These are phyloP conservation scores for Aphis craccivora DNA, from an alignment of 1,140 invertebrate species.

Conservation along the genomic window DNA sequence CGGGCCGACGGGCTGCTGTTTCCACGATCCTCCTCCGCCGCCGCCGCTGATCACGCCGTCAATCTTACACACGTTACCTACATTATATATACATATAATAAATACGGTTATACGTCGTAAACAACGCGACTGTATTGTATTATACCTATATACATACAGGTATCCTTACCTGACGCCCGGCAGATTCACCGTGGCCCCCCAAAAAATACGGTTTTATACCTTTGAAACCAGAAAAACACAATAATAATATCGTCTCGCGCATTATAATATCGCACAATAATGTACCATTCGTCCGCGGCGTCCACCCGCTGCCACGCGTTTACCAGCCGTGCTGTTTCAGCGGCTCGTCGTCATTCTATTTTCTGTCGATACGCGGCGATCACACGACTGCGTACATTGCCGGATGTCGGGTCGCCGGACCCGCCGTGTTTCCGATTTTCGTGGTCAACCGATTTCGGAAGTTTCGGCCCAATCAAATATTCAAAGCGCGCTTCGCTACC, in stretches of 20 bases:
- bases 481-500: background rate
- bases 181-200: background rate
- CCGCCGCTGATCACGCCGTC: constrained; percentile 26
- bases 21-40: constrained; percentile 43
- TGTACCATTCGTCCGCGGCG: background rate
- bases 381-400: background rate
- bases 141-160: background rate
- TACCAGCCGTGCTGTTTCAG: background rate
- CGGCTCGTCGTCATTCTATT: background rate
- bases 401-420: background rate
- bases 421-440: background rate
- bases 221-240: constrained; percentile 15
- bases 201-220: constrained; percentile 3
- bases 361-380: background rate
- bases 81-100: constrained; percentile 6
- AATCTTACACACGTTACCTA: constrained; percentile 30
- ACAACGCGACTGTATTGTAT: background rate
- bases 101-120: constrained; percentile 12
- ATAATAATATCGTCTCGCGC: background rate
- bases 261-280: constrained; percentile 13
- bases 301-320: background rate
- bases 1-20: constrained; percentile 32
- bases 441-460: background rate
- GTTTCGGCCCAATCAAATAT: constrained; percentile 27
- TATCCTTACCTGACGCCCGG: background rate